Conservation (phyloP, 2,888 invertebrate genomes). For the Phaedon cochleariae region DNA sequence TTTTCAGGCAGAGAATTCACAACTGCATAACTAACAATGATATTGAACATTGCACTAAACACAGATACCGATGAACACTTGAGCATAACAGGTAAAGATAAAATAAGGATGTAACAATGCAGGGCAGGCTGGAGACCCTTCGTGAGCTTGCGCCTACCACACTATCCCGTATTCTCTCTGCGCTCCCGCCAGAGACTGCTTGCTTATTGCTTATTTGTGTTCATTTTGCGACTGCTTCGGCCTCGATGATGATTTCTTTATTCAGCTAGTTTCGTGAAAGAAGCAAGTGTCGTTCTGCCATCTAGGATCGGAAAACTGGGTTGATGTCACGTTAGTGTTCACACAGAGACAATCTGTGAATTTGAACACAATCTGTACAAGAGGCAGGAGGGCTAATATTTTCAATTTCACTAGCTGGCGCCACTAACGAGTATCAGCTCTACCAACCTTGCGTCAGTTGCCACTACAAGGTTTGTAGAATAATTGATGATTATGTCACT, state of each 20-base stretch:
- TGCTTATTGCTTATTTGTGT: conserved; percentile 31
- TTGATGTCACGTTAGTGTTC: no score
- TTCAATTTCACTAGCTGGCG: no score
- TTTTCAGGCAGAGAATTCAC: conserved; percentile 20
- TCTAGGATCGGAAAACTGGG: conserved; percentile 20
- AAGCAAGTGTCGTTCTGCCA: conserved; percentile 30
- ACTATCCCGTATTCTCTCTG: neutral
- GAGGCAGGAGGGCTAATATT: no score
- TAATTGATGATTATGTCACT: no score
- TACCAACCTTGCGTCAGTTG: no score
- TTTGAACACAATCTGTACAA: no score
- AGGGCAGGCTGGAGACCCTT: conserved; percentile 41
- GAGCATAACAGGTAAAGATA: conserved; percentile 34
- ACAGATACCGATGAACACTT: conserved; percentile 36
- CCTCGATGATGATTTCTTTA: conserved; percentile 4
- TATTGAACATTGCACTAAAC: conserved; percentile 33
- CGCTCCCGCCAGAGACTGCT: conserved; percentile 43
- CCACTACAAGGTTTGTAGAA: no score
- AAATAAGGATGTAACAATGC: conserved; percentile 49
- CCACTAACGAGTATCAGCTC: no score
- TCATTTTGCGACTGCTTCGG: conserved; percentile 28
- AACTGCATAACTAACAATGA: conserved; percentile 33
- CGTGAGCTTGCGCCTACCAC: conserved; percentile 49
- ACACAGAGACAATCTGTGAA: no score
- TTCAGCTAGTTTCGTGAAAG: conserved; percentile 23